Evolutionary conservation across 2,797 vertebrate species (phyloP), one percentile per base, ranked within the genome.

Genomic region (Schizopygopsis pylzovi): DNA sequence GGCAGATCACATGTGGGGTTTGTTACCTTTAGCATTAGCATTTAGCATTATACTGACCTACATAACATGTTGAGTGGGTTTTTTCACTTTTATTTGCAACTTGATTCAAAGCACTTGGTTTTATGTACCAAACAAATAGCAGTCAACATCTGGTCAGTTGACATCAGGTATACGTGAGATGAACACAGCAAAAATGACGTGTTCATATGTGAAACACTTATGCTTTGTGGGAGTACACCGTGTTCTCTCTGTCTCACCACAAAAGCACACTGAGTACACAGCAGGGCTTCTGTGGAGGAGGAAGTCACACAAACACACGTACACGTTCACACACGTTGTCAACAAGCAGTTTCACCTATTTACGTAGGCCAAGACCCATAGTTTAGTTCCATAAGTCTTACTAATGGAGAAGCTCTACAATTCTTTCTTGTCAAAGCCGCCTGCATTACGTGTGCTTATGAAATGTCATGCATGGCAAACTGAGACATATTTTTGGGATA

Each of bases 181-280:
- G 43, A 43, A 76, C 22, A 52, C 6, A 83, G 11, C 7, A 20
- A 41, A 52, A 76, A 65, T 16, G 1, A n/a, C 28, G 9, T 39
- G 41, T 67, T 28, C 18, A 49, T 15, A n/a, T 8, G 25, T 8
- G 20, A 20, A 7, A n/a, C 7, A 25, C 15, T 43, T 56, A 33
- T 4, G 20, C 12, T 67, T 73, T 18, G 82, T 54, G 59, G 22
- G 20, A 25, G 82, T 18, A 67, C 82, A 83, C 33, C 18, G 82
- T 52, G 72, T 83, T 52, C 82, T 39, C 12, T 12, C 16, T 54
- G 7, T 49, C 56, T 83, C 59, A 83, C 56, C 82, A 77, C 72
- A 83, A 77, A 83, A 43, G 43, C 22, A 77, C 28, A 2, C 20
- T 7, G 28, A 20, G 82, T 18, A 20, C 65, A 54, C 65, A 70